These are phyloP conservation scores for Budorcas taxicolor DNA, from an alignment of 2,113 vertebrate species.

Conservation along the genomic window DNA sequence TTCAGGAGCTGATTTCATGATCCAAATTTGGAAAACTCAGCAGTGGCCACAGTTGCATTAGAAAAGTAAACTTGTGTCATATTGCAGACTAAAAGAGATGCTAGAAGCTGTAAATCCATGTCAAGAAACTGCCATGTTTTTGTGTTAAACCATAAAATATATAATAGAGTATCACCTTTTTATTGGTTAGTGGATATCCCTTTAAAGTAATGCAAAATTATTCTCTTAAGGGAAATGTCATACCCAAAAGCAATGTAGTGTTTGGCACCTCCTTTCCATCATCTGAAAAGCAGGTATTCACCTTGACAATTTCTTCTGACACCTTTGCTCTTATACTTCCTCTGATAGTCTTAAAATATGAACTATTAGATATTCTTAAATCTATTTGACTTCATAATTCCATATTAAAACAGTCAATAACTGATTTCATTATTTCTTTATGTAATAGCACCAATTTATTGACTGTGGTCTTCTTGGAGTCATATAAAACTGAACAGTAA, in stretches of 20 bases:
- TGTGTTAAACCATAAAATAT: constrained; percentile 24
- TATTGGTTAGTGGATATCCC: neutral
- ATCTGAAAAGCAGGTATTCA: neutral
- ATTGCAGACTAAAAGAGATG: constrained; percentile 60
- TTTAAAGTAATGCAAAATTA: neutral
- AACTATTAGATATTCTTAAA: neutral
- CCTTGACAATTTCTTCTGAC: neutral
- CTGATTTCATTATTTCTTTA: neutral
- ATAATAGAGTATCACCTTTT: neutral
- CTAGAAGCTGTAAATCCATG: constrained; percentile 61
- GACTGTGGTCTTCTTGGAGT: neutral
- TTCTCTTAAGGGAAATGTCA: neutral
- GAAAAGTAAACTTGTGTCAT: constrained; percentile 74
- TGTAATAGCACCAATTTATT: neutral
- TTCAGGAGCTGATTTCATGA: neutral
- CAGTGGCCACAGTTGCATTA: constrained; percentile 44
- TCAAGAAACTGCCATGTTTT: constrained; percentile 26
- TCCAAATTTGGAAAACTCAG: neutral
- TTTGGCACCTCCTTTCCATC: neutral
- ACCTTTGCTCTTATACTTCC: neutral
- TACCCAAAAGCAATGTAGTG: neutral
- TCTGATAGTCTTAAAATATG: neutral
- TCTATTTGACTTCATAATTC: neutral
- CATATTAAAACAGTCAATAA: neutral
- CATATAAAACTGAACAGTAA: neutral